These are phyloP conservation scores for Halcyon malimbica DNA, from an alignment of 2,113 vertebrate species.

Conservation along the genomic window DNA sequence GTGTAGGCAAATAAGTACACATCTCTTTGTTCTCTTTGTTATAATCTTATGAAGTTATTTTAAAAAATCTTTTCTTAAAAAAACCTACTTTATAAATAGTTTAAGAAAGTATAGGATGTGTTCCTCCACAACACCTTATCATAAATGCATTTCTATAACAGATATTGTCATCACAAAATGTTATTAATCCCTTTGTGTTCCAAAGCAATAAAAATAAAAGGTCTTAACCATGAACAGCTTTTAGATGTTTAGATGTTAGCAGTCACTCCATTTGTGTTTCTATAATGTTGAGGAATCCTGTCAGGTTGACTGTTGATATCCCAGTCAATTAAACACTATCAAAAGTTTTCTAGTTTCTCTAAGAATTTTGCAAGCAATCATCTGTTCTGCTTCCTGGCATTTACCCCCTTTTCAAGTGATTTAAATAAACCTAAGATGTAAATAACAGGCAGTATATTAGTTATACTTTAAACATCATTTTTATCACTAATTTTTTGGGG, in stretches of 20 bases:
- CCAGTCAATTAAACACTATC: neutral
- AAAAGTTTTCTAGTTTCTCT: neutral
- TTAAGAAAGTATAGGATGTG: neutral
- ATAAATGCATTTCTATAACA: neutral
- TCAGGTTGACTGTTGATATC: neutral
- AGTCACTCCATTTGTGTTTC: neutral
- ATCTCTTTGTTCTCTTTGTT: neutral
- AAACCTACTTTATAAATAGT: neutral
- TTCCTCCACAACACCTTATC: neutral
- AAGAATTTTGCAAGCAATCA: neutral
- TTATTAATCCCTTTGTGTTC: neutral
- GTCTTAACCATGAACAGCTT: neutral
- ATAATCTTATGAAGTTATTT: neutral
- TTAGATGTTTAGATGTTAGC: neutral
- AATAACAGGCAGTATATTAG: neutral
- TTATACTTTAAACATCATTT: neutral
- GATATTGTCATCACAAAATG: neutral
- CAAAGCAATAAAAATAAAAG: neutral
- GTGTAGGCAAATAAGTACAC: neutral
- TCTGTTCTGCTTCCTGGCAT: neutral
- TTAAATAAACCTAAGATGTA: neutral
- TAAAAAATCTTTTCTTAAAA: neutral
- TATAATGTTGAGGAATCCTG: neutral
- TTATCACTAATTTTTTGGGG: neutral
- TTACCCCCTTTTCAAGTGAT: neutral